A percentile compares a stretch with the other conserved stretches of the same genome.
phyloP scores from a whole-genome alignment of 2,888 invertebrate genomes.

The Napeogenes sylphis region DNA sequence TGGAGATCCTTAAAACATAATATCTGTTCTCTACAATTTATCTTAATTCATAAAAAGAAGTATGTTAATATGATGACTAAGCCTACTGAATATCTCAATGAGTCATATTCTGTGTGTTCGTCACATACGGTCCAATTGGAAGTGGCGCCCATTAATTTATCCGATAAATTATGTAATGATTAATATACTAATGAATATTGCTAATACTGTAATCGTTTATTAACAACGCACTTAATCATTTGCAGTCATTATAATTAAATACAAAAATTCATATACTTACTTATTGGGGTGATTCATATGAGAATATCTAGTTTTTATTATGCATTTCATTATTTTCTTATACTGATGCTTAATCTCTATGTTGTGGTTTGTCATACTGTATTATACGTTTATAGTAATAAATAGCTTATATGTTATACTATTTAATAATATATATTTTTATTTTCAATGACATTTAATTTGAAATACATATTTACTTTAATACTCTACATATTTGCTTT shows the following conservation, averaged over 20 bases:
- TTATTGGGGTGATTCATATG: no score
- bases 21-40: not conserved
- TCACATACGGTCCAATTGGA: not conserved
- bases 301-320: no score
- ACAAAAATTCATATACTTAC: not conserved
- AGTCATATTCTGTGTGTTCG: constrained; percentile 23
- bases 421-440: no score
- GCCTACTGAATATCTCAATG: constrained; percentile 23
- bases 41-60: constrained; percentile 3
- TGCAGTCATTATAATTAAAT: not conserved
- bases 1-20: no score
- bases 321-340: no score
- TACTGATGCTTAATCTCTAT: no score
- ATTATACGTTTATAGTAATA: no score
- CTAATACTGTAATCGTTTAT: constrained; percentile 5
- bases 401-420: no score
- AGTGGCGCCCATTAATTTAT: constrained; percentile 20
- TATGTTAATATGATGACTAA: constrained; percentile 28
- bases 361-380: no score
- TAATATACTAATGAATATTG: constrained; percentile 12
- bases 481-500: no score
- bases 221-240: not conserved
- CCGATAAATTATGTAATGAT: constrained; percentile 22
- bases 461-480: no score
- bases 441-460: no score